Evolutionary conservation across 2,113 vertebrate species (phyloP).

Genomic region (Salvelinus fontinalis): DNA sequence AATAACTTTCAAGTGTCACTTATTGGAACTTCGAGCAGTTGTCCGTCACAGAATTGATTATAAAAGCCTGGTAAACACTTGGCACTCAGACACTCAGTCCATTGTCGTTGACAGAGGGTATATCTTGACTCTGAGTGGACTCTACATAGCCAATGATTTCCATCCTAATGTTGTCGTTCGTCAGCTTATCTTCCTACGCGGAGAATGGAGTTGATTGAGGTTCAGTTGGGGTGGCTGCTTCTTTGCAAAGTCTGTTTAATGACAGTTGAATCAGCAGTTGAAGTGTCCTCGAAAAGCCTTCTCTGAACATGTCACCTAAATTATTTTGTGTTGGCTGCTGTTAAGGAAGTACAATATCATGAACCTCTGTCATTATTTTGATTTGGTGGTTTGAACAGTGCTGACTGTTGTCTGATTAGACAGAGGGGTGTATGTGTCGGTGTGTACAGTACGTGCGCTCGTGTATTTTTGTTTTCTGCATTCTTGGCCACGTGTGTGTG

Average conservation of each 20-base stretch:
- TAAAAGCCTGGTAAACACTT: constrained; percentile 42
- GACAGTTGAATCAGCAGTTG: constrained; percentile 56
- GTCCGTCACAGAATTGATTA: constrained; percentile 42
- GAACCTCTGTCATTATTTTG: constrained; percentile 45
- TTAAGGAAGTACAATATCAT: constrained; percentile 28
- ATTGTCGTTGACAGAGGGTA: constrained; percentile 40
- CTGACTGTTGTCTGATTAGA: constrained; percentile 24
- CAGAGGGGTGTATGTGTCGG: background rate
- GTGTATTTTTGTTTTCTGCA: background rate
- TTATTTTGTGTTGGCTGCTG: constrained; percentile 24
- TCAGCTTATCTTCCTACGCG: constrained; percentile 35
- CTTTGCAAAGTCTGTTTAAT: constrained; percentile 43
- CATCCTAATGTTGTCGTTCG: constrained; percentile 49
- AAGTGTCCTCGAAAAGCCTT: constrained; percentile 35
- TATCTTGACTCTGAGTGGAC: constrained; percentile 29
- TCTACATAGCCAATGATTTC: constrained; percentile 34
- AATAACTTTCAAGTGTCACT: constrained; percentile 27
- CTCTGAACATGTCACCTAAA: constrained; percentile 16
- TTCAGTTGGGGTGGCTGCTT: constrained; percentile 19
- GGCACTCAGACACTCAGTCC: constrained; percentile 33
- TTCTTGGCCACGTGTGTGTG: background rate
- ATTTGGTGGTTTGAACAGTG: constrained; percentile 29
- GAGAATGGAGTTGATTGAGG: constrained; percentile 43
- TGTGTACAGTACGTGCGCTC: background rate
- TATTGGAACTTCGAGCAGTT: constrained; percentile 35